phyloP scores from a whole-genome alignment of 1,140 invertebrate species.

The Radopholus similis region DNA sequence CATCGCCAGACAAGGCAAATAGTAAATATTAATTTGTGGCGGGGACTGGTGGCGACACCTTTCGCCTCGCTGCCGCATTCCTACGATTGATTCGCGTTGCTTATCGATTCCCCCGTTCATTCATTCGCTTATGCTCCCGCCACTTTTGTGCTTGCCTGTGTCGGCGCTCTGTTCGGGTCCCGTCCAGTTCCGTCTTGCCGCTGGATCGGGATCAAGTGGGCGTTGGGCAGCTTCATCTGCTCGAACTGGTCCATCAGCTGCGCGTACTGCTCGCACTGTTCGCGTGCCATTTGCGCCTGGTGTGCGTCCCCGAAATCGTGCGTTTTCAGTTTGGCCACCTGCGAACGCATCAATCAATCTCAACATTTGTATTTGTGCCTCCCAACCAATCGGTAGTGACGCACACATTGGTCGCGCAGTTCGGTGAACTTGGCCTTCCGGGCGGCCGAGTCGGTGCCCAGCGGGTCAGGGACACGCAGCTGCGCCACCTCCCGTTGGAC shows the following conservation, averaged over 20 bases:
- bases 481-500: too few relatives aligned
- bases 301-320: constrained; percentile 17
- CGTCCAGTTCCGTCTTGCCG: background rate
- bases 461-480: too few relatives aligned
- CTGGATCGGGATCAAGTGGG: constrained; percentile 28
- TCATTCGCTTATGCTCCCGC: background rate
- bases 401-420: constrained; percentile 21
- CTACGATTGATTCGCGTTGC: too few relatives aligned
- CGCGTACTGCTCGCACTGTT: constrained; percentile 10
- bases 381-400: constrained; percentile 16
- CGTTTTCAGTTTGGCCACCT: constrained; percentile 9
- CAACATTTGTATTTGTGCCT: background rate
- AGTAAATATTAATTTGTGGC: too few relatives aligned
- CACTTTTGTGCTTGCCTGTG: constrained; percentile 6
- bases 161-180: background rate
- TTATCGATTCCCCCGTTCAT: too few relatives aligned
- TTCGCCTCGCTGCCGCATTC: too few relatives aligned
- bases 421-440: constrained; percentile 9
- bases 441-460: background rate
- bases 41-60: too few relatives aligned
- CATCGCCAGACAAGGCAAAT: too few relatives aligned
- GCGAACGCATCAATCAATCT: too few relatives aligned
- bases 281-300: constrained; percentile 12
- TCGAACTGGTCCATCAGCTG: constrained; percentile 30
- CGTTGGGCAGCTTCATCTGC: constrained; percentile 11